phyloP scores from a whole-genome alignment of 2,888 invertebrate species.

The Lasioglossum vierecki region DNA sequence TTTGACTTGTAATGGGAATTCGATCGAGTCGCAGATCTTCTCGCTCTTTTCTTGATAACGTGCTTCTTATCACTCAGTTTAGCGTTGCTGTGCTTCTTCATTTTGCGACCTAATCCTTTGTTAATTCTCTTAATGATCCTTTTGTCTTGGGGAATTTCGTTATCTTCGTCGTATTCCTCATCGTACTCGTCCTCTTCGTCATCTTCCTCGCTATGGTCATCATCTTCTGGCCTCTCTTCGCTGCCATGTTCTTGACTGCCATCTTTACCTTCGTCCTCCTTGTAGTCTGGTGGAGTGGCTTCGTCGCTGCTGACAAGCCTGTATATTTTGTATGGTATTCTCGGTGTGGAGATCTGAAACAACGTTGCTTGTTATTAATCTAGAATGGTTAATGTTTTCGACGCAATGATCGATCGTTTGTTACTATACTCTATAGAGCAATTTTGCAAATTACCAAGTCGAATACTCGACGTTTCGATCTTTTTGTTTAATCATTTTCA shows the following conservation, averaged over 20 bases:
- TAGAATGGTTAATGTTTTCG: no score
- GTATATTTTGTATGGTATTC: background rate
- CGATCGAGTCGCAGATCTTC: background rate
- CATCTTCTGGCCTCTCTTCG: background rate
- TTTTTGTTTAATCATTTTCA: no score
- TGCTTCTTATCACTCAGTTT: background rate
- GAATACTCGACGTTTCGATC: no score
- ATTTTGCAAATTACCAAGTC: no score
- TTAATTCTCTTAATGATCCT: background rate
- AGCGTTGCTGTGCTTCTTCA: background rate
- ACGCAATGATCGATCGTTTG: no score
- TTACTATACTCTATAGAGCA: no score
- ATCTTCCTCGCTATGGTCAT: background rate
- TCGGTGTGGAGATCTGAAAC: constrained; percentile 4
- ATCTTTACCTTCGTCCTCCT: background rate
- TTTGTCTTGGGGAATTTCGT: background rate
- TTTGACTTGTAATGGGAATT: background rate
- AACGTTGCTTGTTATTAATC: background rate
- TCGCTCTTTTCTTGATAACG: background rate
- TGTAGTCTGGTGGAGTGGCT: background rate
- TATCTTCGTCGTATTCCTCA: background rate
- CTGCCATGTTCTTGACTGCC: constrained; percentile 29
- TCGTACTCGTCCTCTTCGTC: background rate
- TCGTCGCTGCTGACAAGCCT: background rate
- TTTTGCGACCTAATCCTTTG: no score